Conservation (phyloP, 2,113 vertebrate species). For the Dasyprocta punctata region DNA sequence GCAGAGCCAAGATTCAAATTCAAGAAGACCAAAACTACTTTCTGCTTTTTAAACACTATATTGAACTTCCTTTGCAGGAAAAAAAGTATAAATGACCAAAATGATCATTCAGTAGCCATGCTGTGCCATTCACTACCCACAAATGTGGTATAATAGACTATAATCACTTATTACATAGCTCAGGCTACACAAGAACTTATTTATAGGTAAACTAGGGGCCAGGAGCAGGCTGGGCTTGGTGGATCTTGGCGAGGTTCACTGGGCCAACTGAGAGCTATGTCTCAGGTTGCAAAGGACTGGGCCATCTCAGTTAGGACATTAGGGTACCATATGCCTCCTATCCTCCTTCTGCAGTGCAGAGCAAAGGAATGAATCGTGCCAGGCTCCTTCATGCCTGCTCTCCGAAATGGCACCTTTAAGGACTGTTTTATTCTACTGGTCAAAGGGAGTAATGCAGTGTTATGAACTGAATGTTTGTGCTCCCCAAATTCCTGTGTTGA, state of each 20-base stretch:
- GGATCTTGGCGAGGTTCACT: background rate
- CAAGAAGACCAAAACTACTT: background rate
- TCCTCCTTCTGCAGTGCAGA: background rate
- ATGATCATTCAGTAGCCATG: background rate
- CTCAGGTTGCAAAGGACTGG: background rate
- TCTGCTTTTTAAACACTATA: background rate
- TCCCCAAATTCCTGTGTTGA: no score
- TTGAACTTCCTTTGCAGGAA: background rate
- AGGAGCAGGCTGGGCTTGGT: background rate
- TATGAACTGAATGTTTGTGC: background rate
- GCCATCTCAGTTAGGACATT: background rate
- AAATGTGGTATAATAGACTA: background rate
- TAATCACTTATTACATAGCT: background rate
- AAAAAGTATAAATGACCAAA: background rate
- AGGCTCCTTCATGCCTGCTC: background rate
- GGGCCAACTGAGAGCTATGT: background rate
- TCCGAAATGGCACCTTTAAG: background rate
- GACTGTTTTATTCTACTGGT: background rate
- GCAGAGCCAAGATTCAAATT: background rate
- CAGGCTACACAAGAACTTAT: no score
- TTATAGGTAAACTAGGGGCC: background rate
- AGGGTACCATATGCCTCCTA: fast-evolving
- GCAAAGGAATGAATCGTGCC: background rate
- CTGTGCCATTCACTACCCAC: background rate
- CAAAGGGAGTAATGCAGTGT: no score